Conservation (phyloP, 1,140 invertebrate genomes). For the Solenopsis invicta region DNA sequence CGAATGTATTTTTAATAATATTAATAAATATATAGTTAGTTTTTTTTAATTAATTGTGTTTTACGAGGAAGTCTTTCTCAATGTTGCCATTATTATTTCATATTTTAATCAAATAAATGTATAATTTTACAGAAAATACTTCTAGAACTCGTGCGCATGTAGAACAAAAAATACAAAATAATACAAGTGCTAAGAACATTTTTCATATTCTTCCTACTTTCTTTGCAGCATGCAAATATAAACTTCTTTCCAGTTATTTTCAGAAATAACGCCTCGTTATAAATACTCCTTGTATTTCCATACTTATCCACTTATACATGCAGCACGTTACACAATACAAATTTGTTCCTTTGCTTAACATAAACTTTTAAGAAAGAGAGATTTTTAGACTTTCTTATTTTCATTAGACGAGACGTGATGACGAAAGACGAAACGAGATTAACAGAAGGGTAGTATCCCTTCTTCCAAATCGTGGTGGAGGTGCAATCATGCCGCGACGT, state of each 20-base stretch:
- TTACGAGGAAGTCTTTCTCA: not conserved
- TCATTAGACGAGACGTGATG: not conserved
- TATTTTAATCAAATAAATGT: not conserved
- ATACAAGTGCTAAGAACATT: not conserved
- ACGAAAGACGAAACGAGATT: not conserved
- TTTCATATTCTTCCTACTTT: constrained; percentile 30
- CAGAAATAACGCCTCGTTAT: constrained; percentile 13
- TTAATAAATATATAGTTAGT: constrained; percentile 13
- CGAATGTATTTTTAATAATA: constrained; percentile 13
- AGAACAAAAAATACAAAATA: constrained; percentile 19
- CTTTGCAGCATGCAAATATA: constrained; percentile 41
- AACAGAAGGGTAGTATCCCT: not conserved
- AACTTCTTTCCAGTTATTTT: constrained; percentile 30
- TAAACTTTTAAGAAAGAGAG: not conserved
- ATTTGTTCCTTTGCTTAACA: constrained; percentile 3
- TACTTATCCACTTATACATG: constrained; percentile 31
- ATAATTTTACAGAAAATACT: constrained; percentile 13
- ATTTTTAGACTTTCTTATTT: not conserved
- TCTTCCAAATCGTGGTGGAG: not conserved
- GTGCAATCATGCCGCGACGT: not conserved
- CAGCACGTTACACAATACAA: not conserved
- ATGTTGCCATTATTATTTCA: not conserved
- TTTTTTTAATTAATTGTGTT: not conserved
- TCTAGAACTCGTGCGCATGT: not conserved
- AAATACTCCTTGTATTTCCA: constrained; percentile 24